Base-by-base conservation (phyloP, 2,113 vertebrate genomes). In the Progne subis region DNA sequence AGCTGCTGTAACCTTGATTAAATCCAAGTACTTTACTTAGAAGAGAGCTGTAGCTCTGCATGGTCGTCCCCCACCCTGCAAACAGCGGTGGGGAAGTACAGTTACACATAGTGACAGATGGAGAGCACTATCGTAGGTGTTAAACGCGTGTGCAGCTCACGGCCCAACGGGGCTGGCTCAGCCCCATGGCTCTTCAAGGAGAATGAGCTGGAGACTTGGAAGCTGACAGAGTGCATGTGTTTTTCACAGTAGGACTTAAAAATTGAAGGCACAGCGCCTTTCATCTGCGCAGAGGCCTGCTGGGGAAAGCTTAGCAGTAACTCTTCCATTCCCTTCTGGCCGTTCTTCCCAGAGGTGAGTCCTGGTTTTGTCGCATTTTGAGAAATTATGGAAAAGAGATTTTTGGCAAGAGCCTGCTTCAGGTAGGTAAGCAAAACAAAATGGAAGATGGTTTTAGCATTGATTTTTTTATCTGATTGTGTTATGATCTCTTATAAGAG, bases 1-100 rank as follows among this genome's bases (percentile, higher is more conserved):
- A 95, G 85, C 94, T 93, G 56, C 79, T 46, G 47, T 70, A 94
- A 63, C 74, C 82, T 82, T 96, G 92, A 88, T 96, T 96, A 95
- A 95, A 95, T 93, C 82, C 90, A 93, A 88, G 70, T 12, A 15
- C 82, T 87, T 85, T 77, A 90, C 94, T 82, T 92, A 95, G 74
- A 53, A 80, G 83, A 68, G 87, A 88, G 81, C 82, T 74, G 59
- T n/a, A 76, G 46, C 67, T 92, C 63, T 80, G 60, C 50, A 2
- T 13, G 26, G 56, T 24, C 21, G 7, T 75, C 46, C 76, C 44
- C 56, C 67, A 34, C 61, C 55, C 69, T 32, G 74, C 60, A 65
- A 82, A 17, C 68, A 92, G 90, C 53, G 5, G 89, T n/a, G 31
- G 91, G 59, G 32, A 46, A 80, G 57, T 61, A 56, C 74, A 57